Base-by-base conservation (phyloP, 1,140 invertebrate species). In the Portunus trituberculatus region DNA sequence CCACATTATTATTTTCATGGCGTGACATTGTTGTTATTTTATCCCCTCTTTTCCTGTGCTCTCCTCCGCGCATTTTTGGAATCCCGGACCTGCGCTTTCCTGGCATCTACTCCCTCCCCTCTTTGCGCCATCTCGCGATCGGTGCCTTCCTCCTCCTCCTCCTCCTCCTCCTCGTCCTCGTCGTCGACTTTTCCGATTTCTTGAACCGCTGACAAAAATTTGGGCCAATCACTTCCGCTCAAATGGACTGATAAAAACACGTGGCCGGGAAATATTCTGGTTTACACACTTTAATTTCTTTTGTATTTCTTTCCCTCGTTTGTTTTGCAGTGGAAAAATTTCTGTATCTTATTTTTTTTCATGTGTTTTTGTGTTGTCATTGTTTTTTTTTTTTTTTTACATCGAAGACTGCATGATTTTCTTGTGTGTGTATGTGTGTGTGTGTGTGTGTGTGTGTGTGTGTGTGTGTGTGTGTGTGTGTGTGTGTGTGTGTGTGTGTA, bases 161-260 rank as follows among this genome's bases (percentile, higher is more conserved):
- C 20, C 8, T 59, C 52, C 6, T n/a, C n/a, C 8, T 76, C 20
- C 20, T 25, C 20, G 3, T 76, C 59, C n/a, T 7, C 20, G 10
- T 76, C 25, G 0, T n/a, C 67, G 20, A n/a, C 25, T 76, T n/a
- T 76, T 76, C 67, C n/a, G 67, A 76, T 76, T 76, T 76, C 67
- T 76, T 76, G 67, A 76, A n/a, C 67, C 67, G 67, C n/a, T 76
- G 67, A 76, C 67, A 76, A 76, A 76, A 76, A 76, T 76, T 76
- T 76, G 67, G 67, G 20, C 67, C 67, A 76, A 76, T 76, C 67
- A 76, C 25, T 76, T 76, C n/a, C 25, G 67, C 67, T 76, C 67
- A 76, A n/a, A 25, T 76, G 67, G 20, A 76, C 67, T 20, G 25
- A 7, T 12, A 76, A 76, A 76, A 25, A 76, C 67, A 76, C 20